A percentile compares a stretch with the other conserved stretches of the same genome.
Conservation (phyloP, 2,113 vertebrate genomes). For the Cottus gobio region DNA sequence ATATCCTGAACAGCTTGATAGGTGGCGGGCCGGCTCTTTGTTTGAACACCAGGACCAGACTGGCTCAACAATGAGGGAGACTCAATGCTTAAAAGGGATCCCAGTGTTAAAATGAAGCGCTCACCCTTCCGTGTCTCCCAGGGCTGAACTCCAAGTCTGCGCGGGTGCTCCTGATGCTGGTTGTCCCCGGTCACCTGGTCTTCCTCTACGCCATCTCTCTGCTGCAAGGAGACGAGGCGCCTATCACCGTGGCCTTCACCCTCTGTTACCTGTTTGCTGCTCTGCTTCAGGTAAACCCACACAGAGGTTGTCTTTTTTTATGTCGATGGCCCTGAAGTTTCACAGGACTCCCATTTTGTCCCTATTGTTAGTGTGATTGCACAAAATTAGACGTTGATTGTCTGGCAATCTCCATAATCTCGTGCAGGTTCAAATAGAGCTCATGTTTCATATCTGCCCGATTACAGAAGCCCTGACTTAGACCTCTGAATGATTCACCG, state of each 20-base stretch:
- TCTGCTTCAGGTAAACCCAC: slow-evolving; percentile 88
- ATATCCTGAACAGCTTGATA: background rate
- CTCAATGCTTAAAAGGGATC: background rate
- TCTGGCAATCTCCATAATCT: background rate
- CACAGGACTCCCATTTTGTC: background rate
- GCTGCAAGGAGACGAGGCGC: slow-evolving; percentile 86
- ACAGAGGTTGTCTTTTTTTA: too few species aligned
- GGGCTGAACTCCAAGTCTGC: slow-evolving; percentile 93
- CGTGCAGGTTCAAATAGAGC: background rate
- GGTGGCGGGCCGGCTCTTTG: background rate
- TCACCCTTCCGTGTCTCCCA: slow-evolving; percentile 62
- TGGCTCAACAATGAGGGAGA: background rate
- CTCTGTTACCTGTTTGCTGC: slow-evolving; percentile 89
- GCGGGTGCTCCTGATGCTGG: slow-evolving; percentile 90
- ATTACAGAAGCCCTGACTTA: background rate
- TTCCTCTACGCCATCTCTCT: slow-evolving; percentile 91
- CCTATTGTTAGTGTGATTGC: background rate
- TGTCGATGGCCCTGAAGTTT: background rate
- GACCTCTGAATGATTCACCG: background rate
- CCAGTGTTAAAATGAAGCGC: background rate
- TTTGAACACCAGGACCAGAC: background rate
- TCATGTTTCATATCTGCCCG: background rate
- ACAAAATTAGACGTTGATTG: background rate
- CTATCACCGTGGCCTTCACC: slow-evolving; percentile 84
- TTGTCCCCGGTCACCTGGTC: slow-evolving; percentile 91